phyloP scores from a whole-genome alignment of 2,888 invertebrate species.

The Clunio marinus region DNA sequence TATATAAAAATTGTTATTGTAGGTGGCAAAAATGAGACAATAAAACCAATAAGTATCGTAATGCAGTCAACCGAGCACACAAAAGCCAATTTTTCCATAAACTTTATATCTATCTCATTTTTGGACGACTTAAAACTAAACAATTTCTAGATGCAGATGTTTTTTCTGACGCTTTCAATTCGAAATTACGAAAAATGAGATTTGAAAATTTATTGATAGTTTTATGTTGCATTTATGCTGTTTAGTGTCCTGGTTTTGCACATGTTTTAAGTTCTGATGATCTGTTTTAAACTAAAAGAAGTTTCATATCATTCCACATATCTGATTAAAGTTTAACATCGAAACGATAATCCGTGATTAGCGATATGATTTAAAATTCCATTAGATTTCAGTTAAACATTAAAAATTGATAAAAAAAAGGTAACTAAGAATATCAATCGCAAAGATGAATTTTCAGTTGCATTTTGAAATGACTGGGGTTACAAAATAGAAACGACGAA shows the following conservation, averaged over 20 bases:
- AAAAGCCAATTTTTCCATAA: constrained; percentile 37
- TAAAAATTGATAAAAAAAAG: constrained; percentile 26
- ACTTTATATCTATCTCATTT: constrained; percentile 9
- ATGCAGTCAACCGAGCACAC: constrained; percentile 38
- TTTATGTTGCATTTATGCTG: neutral
- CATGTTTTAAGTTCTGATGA: no score
- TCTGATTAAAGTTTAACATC: neutral
- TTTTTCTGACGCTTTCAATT: neutral
- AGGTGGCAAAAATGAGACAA: constrained; percentile 38
- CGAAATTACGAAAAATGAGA: neutral
- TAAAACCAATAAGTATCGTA: constrained; percentile 39
- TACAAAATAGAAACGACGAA: no score
- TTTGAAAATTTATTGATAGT: constrained; percentile 14
- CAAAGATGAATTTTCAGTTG: no score
- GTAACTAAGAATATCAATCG: neutral
- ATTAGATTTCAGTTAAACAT: neutral
- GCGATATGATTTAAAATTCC: neutral
- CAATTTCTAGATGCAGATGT: constrained; percentile 31
- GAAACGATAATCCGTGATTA: neutral
- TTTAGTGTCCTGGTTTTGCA: no score
- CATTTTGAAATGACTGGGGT: no score
- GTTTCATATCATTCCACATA: no score
- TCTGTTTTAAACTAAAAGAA: no score
- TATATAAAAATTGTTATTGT: constrained; percentile 39
- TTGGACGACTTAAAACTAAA: constrained; percentile 19